These are phyloP conservation scores for Tetramorium bicarinatum DNA, from an alignment of 2,888 invertebrate genomes.

Conservation along the genomic window DNA sequence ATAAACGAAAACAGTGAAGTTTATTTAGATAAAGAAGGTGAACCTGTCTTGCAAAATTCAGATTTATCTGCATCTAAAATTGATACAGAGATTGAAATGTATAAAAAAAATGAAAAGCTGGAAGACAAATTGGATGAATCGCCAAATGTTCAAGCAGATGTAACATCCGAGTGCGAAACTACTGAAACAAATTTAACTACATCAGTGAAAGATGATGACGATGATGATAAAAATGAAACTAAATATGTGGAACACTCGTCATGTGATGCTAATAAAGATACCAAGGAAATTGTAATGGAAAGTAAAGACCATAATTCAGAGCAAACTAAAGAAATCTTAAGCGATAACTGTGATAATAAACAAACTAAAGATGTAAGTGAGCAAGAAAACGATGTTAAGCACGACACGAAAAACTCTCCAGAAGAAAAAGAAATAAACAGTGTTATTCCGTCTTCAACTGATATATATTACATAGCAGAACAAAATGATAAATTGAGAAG, in stretches of 20 bases:
- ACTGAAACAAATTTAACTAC: neutral
- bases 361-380: constrained; percentile 34
- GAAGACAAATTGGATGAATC: constrained; percentile 17
- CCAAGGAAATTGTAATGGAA: constrained; percentile 6
- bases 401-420: neutral
- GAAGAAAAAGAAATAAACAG: constrained; percentile 14
- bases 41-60: neutral
- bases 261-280: constrained; percentile 13
- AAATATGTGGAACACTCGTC: constrained; percentile 8
- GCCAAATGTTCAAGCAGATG: neutral
- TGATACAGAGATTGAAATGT: constrained; percentile 24
- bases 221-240: constrained; percentile 27
- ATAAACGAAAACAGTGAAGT: neutral
- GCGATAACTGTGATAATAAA: constrained; percentile 63
- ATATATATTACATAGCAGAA: neutral
- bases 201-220: neutral
- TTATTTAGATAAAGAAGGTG: neutral
- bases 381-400: constrained; percentile 33
- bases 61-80: neutral
- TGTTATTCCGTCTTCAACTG: constrained; percentile 1
- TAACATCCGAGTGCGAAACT: neutral
- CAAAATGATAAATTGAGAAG: constrained; percentile 4
- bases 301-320: constrained; percentile 34
- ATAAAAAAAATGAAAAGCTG: neutral
- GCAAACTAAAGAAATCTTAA: constrained; percentile 39